phyloP scores from a whole-genome alignment of 2,113 vertebrate genomes.

The Pygoscelis adeliae region DNA sequence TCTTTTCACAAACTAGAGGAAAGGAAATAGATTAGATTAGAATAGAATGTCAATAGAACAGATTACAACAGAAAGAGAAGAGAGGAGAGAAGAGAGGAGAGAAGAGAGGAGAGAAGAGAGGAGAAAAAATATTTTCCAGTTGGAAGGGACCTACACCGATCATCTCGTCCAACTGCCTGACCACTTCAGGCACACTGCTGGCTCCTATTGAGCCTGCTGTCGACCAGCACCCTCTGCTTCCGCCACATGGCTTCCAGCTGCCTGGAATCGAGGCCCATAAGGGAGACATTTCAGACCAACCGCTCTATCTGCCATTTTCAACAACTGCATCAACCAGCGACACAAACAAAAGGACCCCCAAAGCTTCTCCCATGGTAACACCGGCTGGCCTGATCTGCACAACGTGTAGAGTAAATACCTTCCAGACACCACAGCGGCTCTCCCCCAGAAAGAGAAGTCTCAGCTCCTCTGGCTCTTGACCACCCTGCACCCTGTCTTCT shows the following conservation, averaged over 20 bases:
- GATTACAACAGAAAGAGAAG: not conserved
- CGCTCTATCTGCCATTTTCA: not conserved
- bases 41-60: not conserved
- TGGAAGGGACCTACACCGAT: not conserved
- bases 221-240: not conserved
- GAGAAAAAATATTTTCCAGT: no score
- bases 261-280: not conserved
- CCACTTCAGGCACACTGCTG: not conserved
- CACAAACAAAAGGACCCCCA: not conserved
- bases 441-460: not conserved
- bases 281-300: not conserved
- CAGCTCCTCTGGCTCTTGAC: not conserved
- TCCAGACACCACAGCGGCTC: not conserved
- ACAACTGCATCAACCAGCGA: not conserved
- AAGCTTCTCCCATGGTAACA: not conserved
- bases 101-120: not conserved
- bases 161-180: not conserved
- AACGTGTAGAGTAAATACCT: not conserved
- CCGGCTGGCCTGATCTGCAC: not conserved
- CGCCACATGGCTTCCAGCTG: not conserved
- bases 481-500: not conserved
- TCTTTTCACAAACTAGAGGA: not conserved
- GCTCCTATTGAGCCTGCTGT: not conserved
- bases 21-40: not conserved
- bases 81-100: no score